Conservation (phyloP, 2,113 vertebrate species). For the Apteryx mantelli region DNA sequence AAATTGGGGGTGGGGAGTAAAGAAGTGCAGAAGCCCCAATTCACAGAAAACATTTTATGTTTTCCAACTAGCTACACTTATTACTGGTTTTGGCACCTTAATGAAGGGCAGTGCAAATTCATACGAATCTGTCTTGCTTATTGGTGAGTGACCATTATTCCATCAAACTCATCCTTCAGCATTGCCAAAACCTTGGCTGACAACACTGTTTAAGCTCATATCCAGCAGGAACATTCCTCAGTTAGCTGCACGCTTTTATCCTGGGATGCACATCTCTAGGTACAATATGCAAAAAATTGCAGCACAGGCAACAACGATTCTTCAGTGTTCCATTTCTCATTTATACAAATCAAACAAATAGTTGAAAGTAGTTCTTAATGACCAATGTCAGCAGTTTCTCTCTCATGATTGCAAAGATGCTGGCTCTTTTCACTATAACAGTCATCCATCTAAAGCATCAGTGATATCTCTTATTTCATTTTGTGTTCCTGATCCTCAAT, state of each 20-base stretch:
- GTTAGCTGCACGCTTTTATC: neutral
- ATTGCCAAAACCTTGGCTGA: neutral
- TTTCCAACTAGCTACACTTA: neutral
- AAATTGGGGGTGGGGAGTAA: neutral
- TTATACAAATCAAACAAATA: neutral
- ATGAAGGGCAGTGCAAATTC: neutral
- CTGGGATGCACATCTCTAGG: neutral
- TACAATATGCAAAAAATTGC: neutral
- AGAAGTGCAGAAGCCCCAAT: neutral
- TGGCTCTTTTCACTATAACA: neutral
- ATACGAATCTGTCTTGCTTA: neutral
- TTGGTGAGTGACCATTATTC: neutral
- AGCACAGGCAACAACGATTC: neutral
- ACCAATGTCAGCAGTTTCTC: neutral
- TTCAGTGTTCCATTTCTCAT: neutral
- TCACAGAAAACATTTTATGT: neutral
- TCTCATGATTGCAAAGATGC: neutral
- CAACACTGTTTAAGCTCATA: neutral
- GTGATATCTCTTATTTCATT: neutral
- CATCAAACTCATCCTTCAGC: neutral
- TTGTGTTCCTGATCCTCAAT: neutral
- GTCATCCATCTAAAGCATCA: neutral
- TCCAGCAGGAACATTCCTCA: neutral
- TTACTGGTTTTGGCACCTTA: neutral
- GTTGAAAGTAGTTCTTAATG: conserved; percentile 3